phyloP scores from a whole-genome alignment of 1,140 invertebrate species.

The Papilio polyxenes region DNA sequence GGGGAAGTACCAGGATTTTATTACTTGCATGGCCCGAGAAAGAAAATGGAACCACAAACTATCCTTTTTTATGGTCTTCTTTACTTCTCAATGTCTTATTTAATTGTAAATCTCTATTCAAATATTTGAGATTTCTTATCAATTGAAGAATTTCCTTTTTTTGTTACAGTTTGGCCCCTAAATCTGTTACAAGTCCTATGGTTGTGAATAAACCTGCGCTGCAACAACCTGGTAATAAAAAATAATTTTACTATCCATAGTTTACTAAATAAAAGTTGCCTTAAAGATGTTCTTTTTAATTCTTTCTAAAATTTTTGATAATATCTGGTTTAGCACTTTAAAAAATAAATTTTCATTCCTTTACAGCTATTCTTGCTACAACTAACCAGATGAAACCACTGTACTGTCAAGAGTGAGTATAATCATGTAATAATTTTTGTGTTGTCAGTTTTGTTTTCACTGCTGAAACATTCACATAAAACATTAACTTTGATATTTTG shows the following conservation, averaged over 20 bases:
- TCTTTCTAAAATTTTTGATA: no score
- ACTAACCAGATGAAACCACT: constrained; percentile 71
- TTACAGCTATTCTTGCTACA: constrained; percentile 65
- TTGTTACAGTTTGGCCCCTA: constrained; percentile 68
- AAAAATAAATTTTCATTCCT: constrained; percentile 42
- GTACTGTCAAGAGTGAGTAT: constrained; percentile 73
- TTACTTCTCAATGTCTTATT: no score
- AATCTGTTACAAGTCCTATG: constrained; percentile 58
- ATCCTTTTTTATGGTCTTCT: no score
- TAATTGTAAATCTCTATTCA: no score
- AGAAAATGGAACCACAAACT: no score
- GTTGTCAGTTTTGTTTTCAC: background rate
- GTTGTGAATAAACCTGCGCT: constrained; percentile 61
- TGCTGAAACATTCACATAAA: no score
- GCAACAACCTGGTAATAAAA: constrained; percentile 59
- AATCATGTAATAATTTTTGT: background rate
- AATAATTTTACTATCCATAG: no score
- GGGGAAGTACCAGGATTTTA: no score
- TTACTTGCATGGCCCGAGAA: no score
- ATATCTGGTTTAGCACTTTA: background rate
- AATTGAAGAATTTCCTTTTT: constrained; percentile 33
- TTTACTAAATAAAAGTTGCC: no score
- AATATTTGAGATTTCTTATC: no score
- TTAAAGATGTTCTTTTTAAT: no score
- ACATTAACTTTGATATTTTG: background rate